Evolutionary conservation across 37 sponge, comb jelly and placozoan genomes (phyloP).

Genomic region (Ianthella basta): DNA sequence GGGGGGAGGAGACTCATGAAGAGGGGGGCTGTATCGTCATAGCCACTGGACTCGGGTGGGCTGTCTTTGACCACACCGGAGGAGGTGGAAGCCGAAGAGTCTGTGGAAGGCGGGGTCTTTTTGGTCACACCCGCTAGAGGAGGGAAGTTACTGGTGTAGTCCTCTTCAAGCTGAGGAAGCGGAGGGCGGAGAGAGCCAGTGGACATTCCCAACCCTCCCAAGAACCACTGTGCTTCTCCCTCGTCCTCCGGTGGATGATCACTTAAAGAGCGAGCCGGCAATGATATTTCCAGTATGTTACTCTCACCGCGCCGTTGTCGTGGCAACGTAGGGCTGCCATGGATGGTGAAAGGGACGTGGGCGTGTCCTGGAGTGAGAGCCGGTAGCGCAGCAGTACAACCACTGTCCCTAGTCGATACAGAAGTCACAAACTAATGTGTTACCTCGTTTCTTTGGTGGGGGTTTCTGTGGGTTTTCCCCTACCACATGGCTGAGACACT

Average conservation of each 20-base stretch:
- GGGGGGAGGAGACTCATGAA: neutral
- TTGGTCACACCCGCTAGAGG: neutral
- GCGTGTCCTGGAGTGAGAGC: too few relatives aligned
- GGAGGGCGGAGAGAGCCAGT: neutral
- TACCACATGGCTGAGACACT: conserved; percentile 59
- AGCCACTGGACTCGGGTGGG: neutral
- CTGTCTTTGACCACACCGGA: conserved; percentile 32
- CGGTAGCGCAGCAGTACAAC: too few relatives aligned
- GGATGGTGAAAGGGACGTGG: too few relatives aligned
- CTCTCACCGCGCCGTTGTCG: neutral
- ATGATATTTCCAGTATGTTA: neutral
- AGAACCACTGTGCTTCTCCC: neutral
- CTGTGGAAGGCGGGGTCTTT: conserved; percentile 10
- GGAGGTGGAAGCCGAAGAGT: conserved; percentile 29
- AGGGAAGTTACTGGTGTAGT: conserved; percentile 5
- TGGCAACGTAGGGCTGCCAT: neutral
- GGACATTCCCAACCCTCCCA: neutral
- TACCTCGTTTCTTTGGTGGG: neutral
- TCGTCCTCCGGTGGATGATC: neutral
- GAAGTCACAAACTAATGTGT: too few relatives aligned
- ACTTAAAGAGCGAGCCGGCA: neutral
- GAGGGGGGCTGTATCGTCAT: neutral
- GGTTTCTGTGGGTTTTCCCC: conserved; percentile 47
- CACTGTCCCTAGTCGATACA: too few relatives aligned
- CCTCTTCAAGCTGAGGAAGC: neutral